These are phyloP conservation scores for Ammodytes dubius DNA, from an alignment of 2,113 vertebrate genomes.

Conservation along the genomic window DNA sequence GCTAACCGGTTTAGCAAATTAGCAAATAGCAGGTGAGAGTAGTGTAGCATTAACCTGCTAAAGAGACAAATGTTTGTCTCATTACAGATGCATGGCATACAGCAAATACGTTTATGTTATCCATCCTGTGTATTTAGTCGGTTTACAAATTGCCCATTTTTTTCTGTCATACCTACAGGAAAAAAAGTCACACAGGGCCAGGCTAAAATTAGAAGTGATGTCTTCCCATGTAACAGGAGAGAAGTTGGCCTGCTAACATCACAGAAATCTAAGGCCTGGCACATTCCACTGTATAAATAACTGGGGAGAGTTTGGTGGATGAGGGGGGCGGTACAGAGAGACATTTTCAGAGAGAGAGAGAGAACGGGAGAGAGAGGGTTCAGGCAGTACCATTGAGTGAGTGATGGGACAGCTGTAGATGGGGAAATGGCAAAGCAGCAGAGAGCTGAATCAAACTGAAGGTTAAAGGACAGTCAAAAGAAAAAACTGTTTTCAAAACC, in stretches of 20 bases:
- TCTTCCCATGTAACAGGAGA: slow-evolving; percentile 87
- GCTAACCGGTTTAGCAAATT: background rate
- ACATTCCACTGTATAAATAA: slow-evolving; percentile 88
- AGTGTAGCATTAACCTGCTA: background rate
- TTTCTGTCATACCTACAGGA: slow-evolving; percentile 20
- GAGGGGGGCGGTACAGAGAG: slow-evolving; percentile 55
- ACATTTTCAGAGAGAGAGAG: slow-evolving; percentile 54
- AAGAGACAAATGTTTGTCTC: background rate
- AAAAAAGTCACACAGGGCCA: slow-evolving; percentile 48
- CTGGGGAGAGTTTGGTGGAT: slow-evolving; percentile 72
- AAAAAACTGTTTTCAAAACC: slow-evolving; percentile 9
- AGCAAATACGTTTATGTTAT: slow-evolving; percentile 10
- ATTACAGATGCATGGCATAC: background rate
- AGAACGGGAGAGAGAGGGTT: slow-evolving; percentile 38
- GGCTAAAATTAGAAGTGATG: slow-evolving; percentile 86
- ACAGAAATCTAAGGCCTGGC: slow-evolving; percentile 86
- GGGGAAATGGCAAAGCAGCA: slow-evolving; percentile 40
- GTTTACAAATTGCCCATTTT: slow-evolving; percentile 34
- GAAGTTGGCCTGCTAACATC: slow-evolving; percentile 81
- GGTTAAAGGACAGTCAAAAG: slow-evolving; percentile 57
- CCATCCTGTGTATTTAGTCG: slow-evolving; percentile 10
- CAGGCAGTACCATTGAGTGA: slow-evolving; percentile 76
- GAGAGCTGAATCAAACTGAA: slow-evolving; percentile 56
- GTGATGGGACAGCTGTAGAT: slow-evolving; percentile 85
- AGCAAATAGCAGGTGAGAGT: background rate